Evolutionary conservation across 2,888 invertebrate genomes (phyloP), one percentile per base, ranked within the genome.

Genomic region (Apotomis betuletana): DNA sequence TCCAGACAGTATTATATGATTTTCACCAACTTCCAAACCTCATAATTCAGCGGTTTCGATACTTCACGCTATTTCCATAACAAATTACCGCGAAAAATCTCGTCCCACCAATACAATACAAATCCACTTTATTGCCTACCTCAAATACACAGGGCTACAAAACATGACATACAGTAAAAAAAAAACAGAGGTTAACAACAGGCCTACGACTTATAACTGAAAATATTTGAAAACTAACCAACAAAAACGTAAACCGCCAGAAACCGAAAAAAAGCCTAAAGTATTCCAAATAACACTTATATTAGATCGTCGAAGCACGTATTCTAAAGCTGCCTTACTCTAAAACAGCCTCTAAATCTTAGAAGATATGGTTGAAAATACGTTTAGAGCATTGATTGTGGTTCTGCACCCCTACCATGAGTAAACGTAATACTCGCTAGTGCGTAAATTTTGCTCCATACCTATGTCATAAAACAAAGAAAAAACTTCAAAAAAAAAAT

Each of bases 31-130:
- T 57, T 65, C n/a, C 65, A 55, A n/a, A 57, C 46, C 54, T 41
- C 41, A 64, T 64, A 12, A 55, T 64, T 55, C 44, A 63, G 52
- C 55, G 49, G 58, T 64, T 55, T 46, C 55, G 65, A 55, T 54
- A 54, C 41, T 27, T 27, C 55, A 12, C 36, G 44, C 12, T 27
- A 55, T 41, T 41, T 6, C 41, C 49, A 9, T 8, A 27, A 0
- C 6, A 12, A n/a, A 44, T n/a, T 27, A 46, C 27, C 12, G 27
- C 27, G 57, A 65, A 65, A 46, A 27, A 54, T 27, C 46, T 44
- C 27, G 27, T 49, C 44, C 46, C 12, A 57, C 27, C n/a, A n/a
- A n/a, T n/a, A n/a, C n/a, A n/a, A n/a, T n/a, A n/a, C n/a, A n/a
- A n/a, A n/a, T n/a, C n/a, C n/a, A n/a, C n/a, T n/a, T n/a, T n/a